phyloP scores from a whole-genome alignment of 2,113 vertebrate genomes.

The Labeo rohita region DNA sequence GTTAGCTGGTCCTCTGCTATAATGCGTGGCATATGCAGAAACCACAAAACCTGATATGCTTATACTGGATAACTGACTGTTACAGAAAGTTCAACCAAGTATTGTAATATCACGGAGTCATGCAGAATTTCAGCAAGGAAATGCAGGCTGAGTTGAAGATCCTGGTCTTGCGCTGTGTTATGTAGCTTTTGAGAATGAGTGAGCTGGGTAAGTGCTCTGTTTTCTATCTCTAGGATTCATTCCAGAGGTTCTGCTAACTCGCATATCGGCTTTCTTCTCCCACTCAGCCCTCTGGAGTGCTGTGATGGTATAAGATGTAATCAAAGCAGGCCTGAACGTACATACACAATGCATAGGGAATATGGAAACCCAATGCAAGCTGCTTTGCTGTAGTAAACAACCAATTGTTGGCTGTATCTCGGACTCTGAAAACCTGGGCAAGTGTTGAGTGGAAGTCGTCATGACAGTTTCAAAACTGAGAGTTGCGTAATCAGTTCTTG shows the following conservation, averaged over 20 bases:
- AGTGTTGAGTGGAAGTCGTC: slow-evolving; percentile 11
- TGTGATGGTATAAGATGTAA: neutral
- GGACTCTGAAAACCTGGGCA: neutral
- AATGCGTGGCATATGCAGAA: slow-evolving; percentile 11
- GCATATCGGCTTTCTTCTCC: neutral
- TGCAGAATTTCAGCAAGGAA: neutral
- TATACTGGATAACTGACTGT: slow-evolving; percentile 1
- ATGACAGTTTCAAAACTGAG: slow-evolving; percentile 42
- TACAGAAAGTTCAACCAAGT: neutral
- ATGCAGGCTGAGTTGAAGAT: neutral
- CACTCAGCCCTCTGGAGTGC: neutral
- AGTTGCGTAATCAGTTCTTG: slow-evolving; percentile 24
- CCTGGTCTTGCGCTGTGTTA: neutral
- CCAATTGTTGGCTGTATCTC: neutral
- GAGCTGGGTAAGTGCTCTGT: neutral
- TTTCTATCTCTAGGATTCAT: slow-evolving; percentile 25
- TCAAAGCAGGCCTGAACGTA: neutral
- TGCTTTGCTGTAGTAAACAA: neutral
- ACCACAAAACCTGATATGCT: neutral
- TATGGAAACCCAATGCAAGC: neutral
- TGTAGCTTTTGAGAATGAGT: neutral
- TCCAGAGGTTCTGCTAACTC: slow-evolving; percentile 30
- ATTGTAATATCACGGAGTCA: neutral
- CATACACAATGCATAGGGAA: neutral
- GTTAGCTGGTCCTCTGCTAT: neutral